A percentile compares a stretch with the other conserved stretches of the same genome.
Evolutionary conservation across 2,888 invertebrate genomes (phyloP).

Genomic region (Ecliptopera silaceata): DNA sequence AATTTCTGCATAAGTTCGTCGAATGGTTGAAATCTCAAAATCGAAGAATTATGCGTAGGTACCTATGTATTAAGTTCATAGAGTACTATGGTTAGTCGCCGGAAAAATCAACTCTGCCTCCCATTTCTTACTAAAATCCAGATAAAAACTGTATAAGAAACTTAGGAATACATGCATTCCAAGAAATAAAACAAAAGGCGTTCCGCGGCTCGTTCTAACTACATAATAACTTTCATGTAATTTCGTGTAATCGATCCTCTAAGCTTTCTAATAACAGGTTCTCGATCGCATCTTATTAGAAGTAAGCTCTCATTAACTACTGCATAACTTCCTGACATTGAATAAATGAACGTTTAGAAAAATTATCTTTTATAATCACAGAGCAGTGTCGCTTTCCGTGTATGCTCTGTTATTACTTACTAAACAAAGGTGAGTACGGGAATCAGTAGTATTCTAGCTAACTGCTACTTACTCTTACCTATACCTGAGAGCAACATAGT

Average conservation of each 20-base stretch:
- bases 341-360: conserved; percentile 47
- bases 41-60: too few relatives aligned
- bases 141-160: too few relatives aligned
- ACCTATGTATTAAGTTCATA: too few relatives aligned
- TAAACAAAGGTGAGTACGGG: neutral
- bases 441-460: neutral
- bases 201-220: conserved; percentile 12
- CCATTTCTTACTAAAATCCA: too few relatives aligned
- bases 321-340: conserved; percentile 51
- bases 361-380: conserved; percentile 21
- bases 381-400: conserved; percentile 4
- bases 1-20: too few relatives aligned
- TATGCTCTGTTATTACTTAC: conserved; percentile 2
- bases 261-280: conserved; percentile 50
- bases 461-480: too few relatives aligned
- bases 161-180: too few relatives aligned
- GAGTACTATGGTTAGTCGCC: too few relatives aligned
- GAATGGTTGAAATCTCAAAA: too few relatives aligned
- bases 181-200: too few relatives aligned
- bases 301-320: conserved; percentile 43
- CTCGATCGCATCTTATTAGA: conserved; percentile 40
- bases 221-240: conserved; percentile 33
- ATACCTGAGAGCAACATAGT: too few relatives aligned
- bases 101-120: too few relatives aligned
- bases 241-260: conserved; percentile 36